These are phyloP conservation scores for Orchesella cincta DNA, from an alignment of 1,140 invertebrate genomes.

Conservation along the genomic window DNA sequence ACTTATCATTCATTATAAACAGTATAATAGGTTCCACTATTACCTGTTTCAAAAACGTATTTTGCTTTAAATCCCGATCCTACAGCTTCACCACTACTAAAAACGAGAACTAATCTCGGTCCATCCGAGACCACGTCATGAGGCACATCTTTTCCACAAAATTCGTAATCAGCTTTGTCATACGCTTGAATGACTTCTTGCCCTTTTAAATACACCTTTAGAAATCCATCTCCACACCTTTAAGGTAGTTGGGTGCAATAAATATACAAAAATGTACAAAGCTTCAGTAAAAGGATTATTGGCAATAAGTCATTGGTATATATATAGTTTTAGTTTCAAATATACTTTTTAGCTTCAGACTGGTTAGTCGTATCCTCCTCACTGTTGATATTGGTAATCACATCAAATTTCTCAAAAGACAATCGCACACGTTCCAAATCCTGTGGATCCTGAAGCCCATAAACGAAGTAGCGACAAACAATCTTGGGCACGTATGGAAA, in stretches of 20 bases:
- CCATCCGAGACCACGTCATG: conserved; percentile 79
- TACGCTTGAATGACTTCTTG: conserved; percentile 89
- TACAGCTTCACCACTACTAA: conserved; percentile 83
- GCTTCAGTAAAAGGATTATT: no score
- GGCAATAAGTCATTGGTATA: no score
- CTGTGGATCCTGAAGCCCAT: conserved; percentile 92
- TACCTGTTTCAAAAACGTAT: conserved; percentile 85
- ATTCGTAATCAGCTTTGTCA: conserved; percentile 87
- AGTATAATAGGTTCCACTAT: no score
- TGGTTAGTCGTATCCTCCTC: conserved; percentile 62
- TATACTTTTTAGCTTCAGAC: conserved; percentile 22
- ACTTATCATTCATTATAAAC: not conserved
- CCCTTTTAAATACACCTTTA: conserved; percentile 88
- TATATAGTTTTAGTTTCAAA: not conserved
- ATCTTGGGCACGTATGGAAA: conserved; percentile 90
- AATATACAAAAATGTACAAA: no score
- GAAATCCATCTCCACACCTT: conserved; percentile 83
- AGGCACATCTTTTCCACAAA: conserved; percentile 76
- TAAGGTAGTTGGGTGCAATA: conserved; percentile 25
- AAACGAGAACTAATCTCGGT: conserved; percentile 88
- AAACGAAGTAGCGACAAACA: conserved; percentile 96
- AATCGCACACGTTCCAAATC: conserved; percentile 89
- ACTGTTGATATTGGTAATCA: conserved; percentile 75
- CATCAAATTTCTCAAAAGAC: conserved; percentile 84
- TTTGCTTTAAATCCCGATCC: conserved; percentile 88